Percentiles rank a stretch among this genome's conserved stretches.
Evolutionary conservation across 2,113 vertebrate species (phyloP).

Genomic region (Hippocampus mohnikei): DNA sequence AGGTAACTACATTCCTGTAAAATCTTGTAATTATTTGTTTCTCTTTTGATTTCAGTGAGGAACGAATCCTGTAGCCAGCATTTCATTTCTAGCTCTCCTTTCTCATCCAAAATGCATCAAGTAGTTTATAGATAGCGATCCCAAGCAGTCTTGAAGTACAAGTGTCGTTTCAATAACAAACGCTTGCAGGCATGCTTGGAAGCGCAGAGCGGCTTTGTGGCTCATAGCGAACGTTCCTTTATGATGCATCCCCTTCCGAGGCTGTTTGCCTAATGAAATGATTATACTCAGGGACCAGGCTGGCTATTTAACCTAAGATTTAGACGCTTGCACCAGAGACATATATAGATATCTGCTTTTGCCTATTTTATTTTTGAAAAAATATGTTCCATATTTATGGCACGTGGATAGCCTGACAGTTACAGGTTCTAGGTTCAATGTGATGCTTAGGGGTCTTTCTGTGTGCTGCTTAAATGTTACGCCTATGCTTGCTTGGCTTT

Average conservation of each 20-base stretch:
- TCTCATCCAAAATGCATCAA: slow-evolving; percentile 16
- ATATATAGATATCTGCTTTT: slow-evolving; percentile 82
- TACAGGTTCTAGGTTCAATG: not conserved
- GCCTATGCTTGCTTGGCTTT: not conserved
- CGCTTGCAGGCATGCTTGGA: slow-evolving; percentile 88
- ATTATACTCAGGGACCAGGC: slow-evolving; percentile 76
- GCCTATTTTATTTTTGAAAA: slow-evolving; percentile 88
- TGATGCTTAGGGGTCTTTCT: not conserved
- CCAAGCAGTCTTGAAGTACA: slow-evolving; percentile 83
- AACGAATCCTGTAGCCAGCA: not conserved
- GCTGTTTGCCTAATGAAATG: slow-evolving; percentile 46
- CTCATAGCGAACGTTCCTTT: slow-evolving; percentile 94
- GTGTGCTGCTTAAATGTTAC: not conserved
- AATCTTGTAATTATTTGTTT: not conserved
- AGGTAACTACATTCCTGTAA: not conserved
- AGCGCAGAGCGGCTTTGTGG: slow-evolving; percentile 86
- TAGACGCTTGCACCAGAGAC: slow-evolving; percentile 80
- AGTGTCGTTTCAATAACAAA: slow-evolving; percentile 97
- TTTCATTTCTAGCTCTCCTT: not conserved
- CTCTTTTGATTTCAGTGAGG: slow-evolving; percentile 16
- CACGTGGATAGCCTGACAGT: not conserved
- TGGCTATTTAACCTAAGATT: slow-evolving; percentile 76
- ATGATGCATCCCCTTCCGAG: slow-evolving; percentile 76
- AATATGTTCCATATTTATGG: slow-evolving; percentile 83
- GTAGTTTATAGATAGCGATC: slow-evolving; percentile 78